phyloP scores from a whole-genome alignment of 2,888 invertebrate genomes.

The Sarcophaga rosellei region DNA sequence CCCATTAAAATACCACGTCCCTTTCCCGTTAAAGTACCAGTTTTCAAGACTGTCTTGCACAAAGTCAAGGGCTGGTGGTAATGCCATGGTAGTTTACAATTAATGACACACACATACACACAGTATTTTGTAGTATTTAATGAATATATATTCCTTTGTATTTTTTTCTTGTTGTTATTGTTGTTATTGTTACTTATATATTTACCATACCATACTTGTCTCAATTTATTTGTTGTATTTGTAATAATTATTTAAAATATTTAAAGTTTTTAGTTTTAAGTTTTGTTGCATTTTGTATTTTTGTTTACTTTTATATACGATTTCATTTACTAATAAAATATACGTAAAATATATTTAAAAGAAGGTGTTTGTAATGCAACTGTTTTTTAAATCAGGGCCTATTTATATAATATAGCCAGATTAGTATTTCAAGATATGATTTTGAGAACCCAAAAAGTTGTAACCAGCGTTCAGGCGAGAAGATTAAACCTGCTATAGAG shows the following conservation, averaged over 20 bases:
- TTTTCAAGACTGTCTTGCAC: conserved; percentile 85
- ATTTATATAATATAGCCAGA: too few species aligned
- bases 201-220: conserved; percentile 2
- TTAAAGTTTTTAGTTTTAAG: conserved; percentile 10
- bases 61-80: conserved; percentile 81
- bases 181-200: conserved; percentile 5
- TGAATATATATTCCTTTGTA: background rate
- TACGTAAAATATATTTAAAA: background rate
- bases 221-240: conserved; percentile 1
- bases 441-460: too few species aligned
- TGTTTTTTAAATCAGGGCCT: too few species aligned
- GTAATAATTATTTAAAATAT: conserved; percentile 7
- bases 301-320: conserved; percentile 32
- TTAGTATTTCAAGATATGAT: too few species aligned
- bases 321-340: background rate
- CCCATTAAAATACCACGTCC: conserved; percentile 90
- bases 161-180: background rate
- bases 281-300: background rate
- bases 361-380: background rate
- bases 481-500: too few species aligned
- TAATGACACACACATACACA: background rate
- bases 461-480: too few species aligned
- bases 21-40: conserved; percentile 89
- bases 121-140: conserved; percentile 40
- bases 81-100: background rate